Base-by-base conservation (phyloP, 1,140 invertebrate genomes). In the Atta cephalotes region DNA sequence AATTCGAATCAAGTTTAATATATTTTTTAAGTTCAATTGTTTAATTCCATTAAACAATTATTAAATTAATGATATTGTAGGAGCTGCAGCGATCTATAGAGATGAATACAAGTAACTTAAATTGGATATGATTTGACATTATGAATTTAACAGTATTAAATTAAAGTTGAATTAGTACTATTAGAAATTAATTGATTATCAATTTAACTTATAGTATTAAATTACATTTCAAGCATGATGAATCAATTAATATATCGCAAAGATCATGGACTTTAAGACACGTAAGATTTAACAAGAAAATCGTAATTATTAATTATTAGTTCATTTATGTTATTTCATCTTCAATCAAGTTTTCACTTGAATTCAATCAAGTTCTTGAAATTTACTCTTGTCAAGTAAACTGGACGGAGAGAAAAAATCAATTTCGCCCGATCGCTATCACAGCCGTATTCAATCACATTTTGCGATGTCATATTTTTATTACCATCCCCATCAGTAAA, bases 381-480 rank as follows among this genome's bases (percentile, higher is more conserved):
- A 58, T 58, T 58, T 18, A 58, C n/a, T 12, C 10, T 2, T 9
- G n/a, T 58, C 7, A 21, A 7, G n/a, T 21, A n/a, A n/a, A 3
- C 9, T 1, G 39, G 39, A 7, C 70, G 25, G 31, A 14, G n/a
- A 12, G 39, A 6, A 10, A 84, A 76, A 76, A 85, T 90, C 86
- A 82, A 90, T 9, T 25, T 31, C 31, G 16, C 9, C 16, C n/a
- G 60, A 9, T 58, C 18, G 10, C 51, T 58, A 90, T 88, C 76
- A 14, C 63, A 72, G 80, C 72, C 80, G 10, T 81, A 87, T 88
- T 91, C 87, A 85, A 87, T 90, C 87, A 87, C 79, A 66, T 60
- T 58, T 70, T 53, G 21, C 66, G 39, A 76, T 65, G 90, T 88
- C 77, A 86, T 89, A 91, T 89, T 91, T 91, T 89, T 90, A 91